phyloP scores from a whole-genome alignment of 2,797 vertebrate species.

The Myiotriccus ornatus region DNA sequence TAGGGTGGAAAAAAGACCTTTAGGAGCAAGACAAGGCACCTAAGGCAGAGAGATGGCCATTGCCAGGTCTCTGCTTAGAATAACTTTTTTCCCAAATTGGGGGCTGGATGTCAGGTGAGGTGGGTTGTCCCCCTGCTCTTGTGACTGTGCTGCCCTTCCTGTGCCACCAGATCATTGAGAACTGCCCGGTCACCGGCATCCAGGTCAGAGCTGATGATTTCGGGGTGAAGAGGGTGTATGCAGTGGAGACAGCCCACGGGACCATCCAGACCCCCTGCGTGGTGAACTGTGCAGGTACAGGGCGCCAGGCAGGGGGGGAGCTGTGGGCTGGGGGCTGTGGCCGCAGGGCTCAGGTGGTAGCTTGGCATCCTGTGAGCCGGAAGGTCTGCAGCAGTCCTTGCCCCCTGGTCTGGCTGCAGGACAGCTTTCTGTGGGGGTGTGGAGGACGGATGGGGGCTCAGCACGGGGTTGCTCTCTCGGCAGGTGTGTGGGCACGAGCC shows the following conservation, averaged over 20 bases:
- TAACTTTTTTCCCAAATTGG: background rate
- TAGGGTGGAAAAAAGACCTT: background rate
- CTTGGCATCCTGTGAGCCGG: accelerated
- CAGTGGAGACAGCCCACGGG: slow-evolving; percentile 86
- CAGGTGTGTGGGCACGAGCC: slow-evolving; percentile 90
- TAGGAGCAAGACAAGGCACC: background rate
- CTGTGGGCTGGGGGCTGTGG: accelerated
- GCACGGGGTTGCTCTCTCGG: accelerated
- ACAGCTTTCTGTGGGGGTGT: background rate
- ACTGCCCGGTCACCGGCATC: slow-evolving; percentile 92
- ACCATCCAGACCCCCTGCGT: slow-evolving; percentile 88
- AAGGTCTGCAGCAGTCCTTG: background rate
- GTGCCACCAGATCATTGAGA: slow-evolving; percentile 87
- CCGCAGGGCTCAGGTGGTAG: accelerated
- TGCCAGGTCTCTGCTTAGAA: accelerated
- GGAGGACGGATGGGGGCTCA: background rate
- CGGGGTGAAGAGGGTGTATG: slow-evolving; percentile 84
- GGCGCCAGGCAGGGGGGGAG: accelerated
- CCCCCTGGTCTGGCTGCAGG: background rate
- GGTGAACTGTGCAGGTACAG: slow-evolving; percentile 93
- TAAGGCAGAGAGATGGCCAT: background rate
- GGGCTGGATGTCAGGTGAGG: background rate
- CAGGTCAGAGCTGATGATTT: slow-evolving; percentile 83
- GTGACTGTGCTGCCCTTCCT: background rate
- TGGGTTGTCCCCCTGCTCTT: accelerated